These are phyloP conservation scores for Hartigia nigra DNA, from an alignment of 2,888 invertebrate species.

Conservation along the genomic window DNA sequence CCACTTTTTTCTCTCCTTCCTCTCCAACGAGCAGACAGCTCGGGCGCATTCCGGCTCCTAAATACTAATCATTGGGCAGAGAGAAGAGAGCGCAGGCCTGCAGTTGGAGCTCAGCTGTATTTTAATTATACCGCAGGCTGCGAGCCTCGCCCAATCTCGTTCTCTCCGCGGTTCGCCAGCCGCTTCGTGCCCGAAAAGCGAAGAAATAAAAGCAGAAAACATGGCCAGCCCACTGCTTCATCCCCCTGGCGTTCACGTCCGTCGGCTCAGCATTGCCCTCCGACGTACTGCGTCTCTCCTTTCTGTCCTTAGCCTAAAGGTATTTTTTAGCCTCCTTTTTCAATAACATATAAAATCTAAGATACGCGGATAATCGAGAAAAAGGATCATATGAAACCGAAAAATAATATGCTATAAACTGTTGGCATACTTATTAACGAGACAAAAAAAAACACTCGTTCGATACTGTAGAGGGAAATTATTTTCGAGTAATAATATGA, in stretches of 20 bases:
- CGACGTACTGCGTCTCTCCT: neutral
- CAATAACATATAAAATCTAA: neutral
- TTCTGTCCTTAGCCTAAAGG: neutral
- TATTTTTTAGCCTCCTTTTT: neutral
- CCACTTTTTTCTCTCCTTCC: constrained; percentile 14
- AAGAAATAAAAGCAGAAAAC: constrained; percentile 35
- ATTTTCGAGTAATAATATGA: neutral
- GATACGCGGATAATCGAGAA: neutral
- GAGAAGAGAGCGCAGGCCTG: constrained; percentile 30
- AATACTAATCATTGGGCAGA: constrained; percentile 48
- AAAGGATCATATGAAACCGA: neutral
- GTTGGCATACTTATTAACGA: neutral
- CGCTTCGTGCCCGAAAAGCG: constrained; percentile 34
- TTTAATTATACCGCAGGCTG: constrained; percentile 56
- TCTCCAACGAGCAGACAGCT: constrained; percentile 24
- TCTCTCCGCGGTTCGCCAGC: constrained; percentile 36
- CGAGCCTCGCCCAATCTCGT: constrained; percentile 46
- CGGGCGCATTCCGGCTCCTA: constrained; percentile 36
- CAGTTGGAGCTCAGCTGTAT: constrained; percentile 63
- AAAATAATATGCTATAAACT: neutral
- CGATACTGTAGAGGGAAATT: neutral
- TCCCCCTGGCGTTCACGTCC: constrained; percentile 35
- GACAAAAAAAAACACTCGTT: neutral
- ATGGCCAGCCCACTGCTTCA: constrained; percentile 51
- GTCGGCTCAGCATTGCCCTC: neutral